Evolutionary conservation across 2,113 vertebrate species (phyloP), one percentile per base, ranked within the genome.

Genomic region (Pelecanoides urinatrix): DNA sequence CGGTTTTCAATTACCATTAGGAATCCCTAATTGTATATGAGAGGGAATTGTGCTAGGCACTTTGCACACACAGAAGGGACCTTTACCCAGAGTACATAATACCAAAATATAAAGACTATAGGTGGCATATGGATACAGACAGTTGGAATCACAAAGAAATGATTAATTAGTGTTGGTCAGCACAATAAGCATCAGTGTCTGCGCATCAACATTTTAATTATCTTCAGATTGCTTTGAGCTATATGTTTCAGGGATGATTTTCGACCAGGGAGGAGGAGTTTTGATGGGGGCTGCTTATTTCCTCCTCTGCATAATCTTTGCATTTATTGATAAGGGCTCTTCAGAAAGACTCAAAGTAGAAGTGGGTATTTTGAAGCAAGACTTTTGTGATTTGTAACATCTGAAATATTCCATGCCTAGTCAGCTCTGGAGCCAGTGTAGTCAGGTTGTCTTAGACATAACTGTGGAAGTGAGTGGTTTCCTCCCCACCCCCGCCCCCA

Each of bases 161-260:
- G 38, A 65, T 91, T 82, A 79, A 79, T 88, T 61, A 68, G 4
- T 19, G 2, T 62, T 66, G 65, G 50, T 67, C 4, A 20, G 20
- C 27, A 53, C 40, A 88, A 63, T 88, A 88, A 83, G 36, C 59
- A 90, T 44, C 30, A 38, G 55, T 67, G 7, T 92, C 26, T 62
- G 52, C 68, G 40, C 30, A 74, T 90, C 44, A 34, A 8, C 44
- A 73, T 87, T 93, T 92, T 79, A 40, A 91, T 96, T 92, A 81
- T 26, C 52, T 94, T 87, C 61, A 87, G 7, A 77, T 84, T 96
- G 79, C 88, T 94, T 93, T 90, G 61, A 86, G 83, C 49, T 89
- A 12, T 73, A 40, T 73, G 22, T 93, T 92, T 84, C 79, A 81
- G 23, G 34, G 44, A 55, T 79, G 58, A 91, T 96, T 95, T 88